Percentiles rank a stretch among this genome's conserved stretches.
Evolutionary conservation across 2,888 invertebrate genomes (phyloP).

Genomic region (Sminthurides aquaticus): DNA sequence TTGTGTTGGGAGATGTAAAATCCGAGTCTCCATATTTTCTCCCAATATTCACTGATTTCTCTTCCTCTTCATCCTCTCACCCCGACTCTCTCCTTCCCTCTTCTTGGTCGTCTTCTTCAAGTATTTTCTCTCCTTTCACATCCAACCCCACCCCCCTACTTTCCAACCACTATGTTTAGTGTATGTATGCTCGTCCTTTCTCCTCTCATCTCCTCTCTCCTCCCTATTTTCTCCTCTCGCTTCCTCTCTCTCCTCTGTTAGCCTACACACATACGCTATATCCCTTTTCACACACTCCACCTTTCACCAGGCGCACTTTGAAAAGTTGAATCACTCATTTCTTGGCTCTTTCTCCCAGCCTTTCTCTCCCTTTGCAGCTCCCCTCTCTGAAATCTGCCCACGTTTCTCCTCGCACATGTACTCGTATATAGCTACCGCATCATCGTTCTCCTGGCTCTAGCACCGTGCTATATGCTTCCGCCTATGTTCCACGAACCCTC

Average conservation of each 20-base stretch:
- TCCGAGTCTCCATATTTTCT: conserved; percentile 24
- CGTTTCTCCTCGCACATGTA: neutral
- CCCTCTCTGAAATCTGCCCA: neutral
- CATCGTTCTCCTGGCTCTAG: too few species aligned
- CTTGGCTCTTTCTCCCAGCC: too few species aligned
- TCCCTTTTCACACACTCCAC: neutral
- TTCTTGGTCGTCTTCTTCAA: too few species aligned
- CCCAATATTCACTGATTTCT: conserved; percentile 22
- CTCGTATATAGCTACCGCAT: neutral
- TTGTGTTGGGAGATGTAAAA: conserved; percentile 20
- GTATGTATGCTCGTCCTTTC: too few species aligned
- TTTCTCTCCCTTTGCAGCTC: too few species aligned
- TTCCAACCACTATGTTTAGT: too few species aligned
- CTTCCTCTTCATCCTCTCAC: conserved; percentile 10
- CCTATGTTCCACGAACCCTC: too few species aligned
- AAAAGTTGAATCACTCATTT: too few species aligned
- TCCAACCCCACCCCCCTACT: neutral
- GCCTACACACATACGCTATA: neutral
- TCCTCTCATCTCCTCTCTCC: neutral
- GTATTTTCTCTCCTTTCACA: neutral
- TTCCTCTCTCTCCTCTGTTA: neutral
- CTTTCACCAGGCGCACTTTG: too few species aligned
- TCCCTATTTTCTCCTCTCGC: neutral
- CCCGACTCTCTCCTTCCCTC: too few species aligned
- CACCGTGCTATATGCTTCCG: too few species aligned